These are phyloP conservation scores for Ashinkailepas kermadecensis DNA, from an alignment of 2,888 invertebrate genomes.

Conservation along the genomic window DNA sequence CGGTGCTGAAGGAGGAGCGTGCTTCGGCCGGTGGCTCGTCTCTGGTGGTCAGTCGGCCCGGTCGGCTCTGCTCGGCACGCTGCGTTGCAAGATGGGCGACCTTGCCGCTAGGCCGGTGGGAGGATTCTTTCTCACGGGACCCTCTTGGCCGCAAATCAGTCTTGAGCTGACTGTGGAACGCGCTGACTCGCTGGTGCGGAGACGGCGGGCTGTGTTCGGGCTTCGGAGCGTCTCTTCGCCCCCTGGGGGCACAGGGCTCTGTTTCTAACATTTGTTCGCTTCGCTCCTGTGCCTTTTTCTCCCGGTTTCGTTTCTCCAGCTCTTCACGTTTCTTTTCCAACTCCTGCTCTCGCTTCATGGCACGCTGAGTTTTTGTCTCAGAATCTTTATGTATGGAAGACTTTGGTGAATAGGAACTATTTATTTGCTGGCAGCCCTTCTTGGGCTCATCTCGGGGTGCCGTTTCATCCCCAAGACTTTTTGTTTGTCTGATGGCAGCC, in stretches of 20 bases:
- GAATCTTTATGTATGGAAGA: not conserved
- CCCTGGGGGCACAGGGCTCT: no score
- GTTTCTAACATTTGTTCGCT: not conserved
- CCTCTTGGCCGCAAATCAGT: not conserved
- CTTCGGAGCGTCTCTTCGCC: no score
- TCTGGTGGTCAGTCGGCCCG: not conserved
- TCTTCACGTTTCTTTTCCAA: not conserved
- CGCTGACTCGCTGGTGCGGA: not conserved
- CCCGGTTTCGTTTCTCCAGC: not conserved
- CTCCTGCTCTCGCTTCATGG: conserved; percentile 5
- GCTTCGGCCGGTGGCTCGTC: not conserved
- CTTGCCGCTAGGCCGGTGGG: not conserved
- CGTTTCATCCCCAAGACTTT: not conserved
- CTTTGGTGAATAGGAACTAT: not conserved
- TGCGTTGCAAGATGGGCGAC: no score
- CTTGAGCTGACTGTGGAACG: not conserved
- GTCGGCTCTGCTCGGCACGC: not conserved
- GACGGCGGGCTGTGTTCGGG: no score
- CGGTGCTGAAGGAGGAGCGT: not conserved
- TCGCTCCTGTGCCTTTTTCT: not conserved
- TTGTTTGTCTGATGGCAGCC: not conserved
- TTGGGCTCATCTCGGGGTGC: not conserved
- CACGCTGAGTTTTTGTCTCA: not conserved
- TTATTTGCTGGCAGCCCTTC: not conserved
- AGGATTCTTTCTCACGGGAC: not conserved